A percentile compares a stretch with the other conserved stretches of the same genome.
Conservation (phyloP, 2,113 vertebrate species). For the Phrynosoma platyrhinos region DNA sequence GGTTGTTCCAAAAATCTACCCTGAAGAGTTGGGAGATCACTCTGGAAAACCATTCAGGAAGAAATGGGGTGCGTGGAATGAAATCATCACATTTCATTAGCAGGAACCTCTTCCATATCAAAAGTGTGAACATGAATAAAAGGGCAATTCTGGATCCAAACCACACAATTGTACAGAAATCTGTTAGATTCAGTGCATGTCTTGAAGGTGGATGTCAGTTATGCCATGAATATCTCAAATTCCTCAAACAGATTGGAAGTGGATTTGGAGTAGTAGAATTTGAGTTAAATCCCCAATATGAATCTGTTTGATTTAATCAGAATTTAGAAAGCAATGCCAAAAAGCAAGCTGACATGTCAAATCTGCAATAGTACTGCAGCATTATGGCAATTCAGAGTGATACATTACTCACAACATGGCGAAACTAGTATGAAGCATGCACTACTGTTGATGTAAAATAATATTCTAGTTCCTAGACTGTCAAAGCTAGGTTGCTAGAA, state of each 20-base stretch:
- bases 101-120: neutral
- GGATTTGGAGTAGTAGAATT: neutral
- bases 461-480: neutral
- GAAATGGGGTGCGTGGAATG: neutral
- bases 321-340: neutral
- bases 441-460: neutral
- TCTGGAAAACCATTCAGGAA: neutral
- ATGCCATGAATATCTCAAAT: neutral
- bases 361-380: neutral
- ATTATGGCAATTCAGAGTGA: neutral
- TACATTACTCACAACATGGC: neutral
- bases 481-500: conserved; percentile 7
- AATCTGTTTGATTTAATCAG: neutral
- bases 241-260: neutral
- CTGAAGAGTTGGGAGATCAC: neutral
- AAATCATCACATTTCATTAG: neutral
- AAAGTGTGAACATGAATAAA: neutral
- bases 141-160: neutral
- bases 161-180: neutral
- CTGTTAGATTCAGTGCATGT: neutral
- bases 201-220: neutral
- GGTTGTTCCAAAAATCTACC: neutral
- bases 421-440: neutral
- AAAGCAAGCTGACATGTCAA: neutral
- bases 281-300: neutral